Percentiles rank a stretch among this genome's conserved stretches.
phyloP scores from a whole-genome alignment of 2,113 vertebrate genomes.

The Muntiacus muntjak region DNA sequence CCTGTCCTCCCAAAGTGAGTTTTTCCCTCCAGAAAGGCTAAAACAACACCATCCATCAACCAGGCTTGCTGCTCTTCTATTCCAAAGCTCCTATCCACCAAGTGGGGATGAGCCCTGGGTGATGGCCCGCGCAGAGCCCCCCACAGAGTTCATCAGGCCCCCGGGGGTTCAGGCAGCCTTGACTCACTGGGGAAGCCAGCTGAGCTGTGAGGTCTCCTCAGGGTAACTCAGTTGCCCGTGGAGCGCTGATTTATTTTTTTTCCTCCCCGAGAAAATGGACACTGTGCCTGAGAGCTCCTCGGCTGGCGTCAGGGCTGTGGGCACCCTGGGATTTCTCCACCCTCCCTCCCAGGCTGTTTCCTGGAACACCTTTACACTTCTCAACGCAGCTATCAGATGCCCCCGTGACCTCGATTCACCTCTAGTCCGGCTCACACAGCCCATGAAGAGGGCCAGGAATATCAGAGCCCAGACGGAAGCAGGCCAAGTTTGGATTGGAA shows the following conservation, averaged over 20 bases:
- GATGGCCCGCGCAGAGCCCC: slow-evolving; percentile 23
- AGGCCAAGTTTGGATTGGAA: not conserved
- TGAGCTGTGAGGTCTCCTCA: slow-evolving; percentile 8
- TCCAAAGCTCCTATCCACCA: not conserved
- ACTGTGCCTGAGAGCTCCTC: not conserved
- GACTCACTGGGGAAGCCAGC: slow-evolving; percentile 40
- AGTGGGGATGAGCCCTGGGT: slow-evolving; percentile 12
- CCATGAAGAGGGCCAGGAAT: not conserved
- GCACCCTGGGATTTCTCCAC: not conserved
- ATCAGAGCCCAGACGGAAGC: not conserved
- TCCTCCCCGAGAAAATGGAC: not conserved
- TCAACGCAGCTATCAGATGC: not conserved
- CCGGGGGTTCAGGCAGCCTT: not conserved
- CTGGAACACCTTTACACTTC: not conserved
- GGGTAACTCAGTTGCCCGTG: slow-evolving; percentile 3
- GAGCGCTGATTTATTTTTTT: not conserved
- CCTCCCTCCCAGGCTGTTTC: not conserved
- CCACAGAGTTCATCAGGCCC: slow-evolving; percentile 21
- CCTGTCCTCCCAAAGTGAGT: not conserved
- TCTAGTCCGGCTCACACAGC: not conserved
- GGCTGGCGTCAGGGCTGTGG: not conserved
- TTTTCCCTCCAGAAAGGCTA: slow-evolving; percentile 23
- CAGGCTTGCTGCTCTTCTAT: slow-evolving; percentile 11
- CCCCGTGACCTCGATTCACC: not conserved
- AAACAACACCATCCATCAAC: slow-evolving; percentile 62